Evolutionary conservation across 2,113 vertebrate species (phyloP), one percentile per base, ranked within the genome.

Genomic region (Brachionichthys hirsutus): DNA sequence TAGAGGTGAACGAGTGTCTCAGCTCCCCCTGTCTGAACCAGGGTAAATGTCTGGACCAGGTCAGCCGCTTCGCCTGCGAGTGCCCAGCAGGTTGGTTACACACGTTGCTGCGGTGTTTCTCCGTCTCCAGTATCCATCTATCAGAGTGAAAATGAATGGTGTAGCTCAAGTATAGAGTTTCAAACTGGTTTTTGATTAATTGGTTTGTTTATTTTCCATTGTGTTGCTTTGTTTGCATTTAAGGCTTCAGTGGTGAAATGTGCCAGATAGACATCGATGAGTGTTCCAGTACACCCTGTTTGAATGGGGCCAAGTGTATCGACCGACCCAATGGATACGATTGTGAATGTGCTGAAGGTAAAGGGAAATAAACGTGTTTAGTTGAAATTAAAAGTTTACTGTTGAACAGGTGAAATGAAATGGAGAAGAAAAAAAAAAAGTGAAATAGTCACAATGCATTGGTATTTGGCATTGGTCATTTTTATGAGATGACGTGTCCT

Each of bases 211-310:
- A 38, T 53, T 13, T 2, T 42, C 9, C 24, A 1, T 22, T 72
- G 18, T 35, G 11, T 42, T 46, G 9, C 12, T 45, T 9, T 70
- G 18, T 15, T 30, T 9, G 47, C 3, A 67, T 60, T 70, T 45
- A 80, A 98, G 96, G 96, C 17, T 98, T 98, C 87, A 94, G 92
- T 0, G 96, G 96, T 17, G 94, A 94, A 0, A 94, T 91, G 77
- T 98, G 96, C 74, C 95, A 97, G 84, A 93, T 96, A 14, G 95
- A 98, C 80, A 94, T 95, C 4, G 96, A 98, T 0, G 96, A 98
- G 73, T 98, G 96, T 59, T 95, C 95, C 60, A 98, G 96, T 72
- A 98, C 95, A 0, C 96, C 96, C 0, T 98, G 96, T 70, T 93
- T 94, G 38, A 98, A 98, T 0, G 95, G 95, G 22, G 96, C 95